These are phyloP conservation scores for Punctoribates punctum DNA, from an alignment of 2,888 invertebrate species.

Conservation along the genomic window DNA sequence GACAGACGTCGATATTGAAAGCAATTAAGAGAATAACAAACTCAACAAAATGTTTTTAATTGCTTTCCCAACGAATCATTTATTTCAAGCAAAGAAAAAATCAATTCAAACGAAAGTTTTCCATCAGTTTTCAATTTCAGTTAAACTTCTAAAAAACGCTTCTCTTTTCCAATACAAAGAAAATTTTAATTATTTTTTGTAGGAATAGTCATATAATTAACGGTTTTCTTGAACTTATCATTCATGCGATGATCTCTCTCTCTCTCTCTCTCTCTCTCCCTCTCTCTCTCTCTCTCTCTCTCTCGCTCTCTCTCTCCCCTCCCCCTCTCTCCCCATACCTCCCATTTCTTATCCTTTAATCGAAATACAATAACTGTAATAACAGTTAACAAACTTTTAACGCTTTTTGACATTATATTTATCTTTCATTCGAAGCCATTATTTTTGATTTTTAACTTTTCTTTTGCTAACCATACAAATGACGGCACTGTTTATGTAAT, in stretches of 20 bases:
- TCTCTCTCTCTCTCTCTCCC: too few relatives aligned
- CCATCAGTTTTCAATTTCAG: background rate
- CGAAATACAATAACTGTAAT: background rate
- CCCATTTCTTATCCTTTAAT: background rate
- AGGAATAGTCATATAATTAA: background rate
- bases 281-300: slow-evolving; percentile 36
- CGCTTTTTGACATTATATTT: slow-evolving; percentile 3
- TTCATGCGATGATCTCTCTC: too few relatives aligned
- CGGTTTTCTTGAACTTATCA: background rate
- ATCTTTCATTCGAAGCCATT: background rate
- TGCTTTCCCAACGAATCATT: too few relatives aligned
- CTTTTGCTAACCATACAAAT: background rate
- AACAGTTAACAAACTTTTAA: slow-evolving; percentile 6
- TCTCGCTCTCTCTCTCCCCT: slow-evolving; percentile 33
- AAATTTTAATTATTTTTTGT: background rate
- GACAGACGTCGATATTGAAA: too few relatives aligned
- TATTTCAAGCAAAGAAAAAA: too few relatives aligned
- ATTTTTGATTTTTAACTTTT: background rate
- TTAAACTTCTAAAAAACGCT: background rate
- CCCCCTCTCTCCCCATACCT: background rate
- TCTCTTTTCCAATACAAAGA: background rate
- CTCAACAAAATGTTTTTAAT: too few relatives aligned
- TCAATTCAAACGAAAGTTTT: too few relatives aligned
- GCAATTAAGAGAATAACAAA: too few relatives aligned
- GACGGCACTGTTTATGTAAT: background rate